Evolutionary conservation across 2,888 invertebrate genomes (phyloP).

Genomic region (Hoplodrina blanda): DNA sequence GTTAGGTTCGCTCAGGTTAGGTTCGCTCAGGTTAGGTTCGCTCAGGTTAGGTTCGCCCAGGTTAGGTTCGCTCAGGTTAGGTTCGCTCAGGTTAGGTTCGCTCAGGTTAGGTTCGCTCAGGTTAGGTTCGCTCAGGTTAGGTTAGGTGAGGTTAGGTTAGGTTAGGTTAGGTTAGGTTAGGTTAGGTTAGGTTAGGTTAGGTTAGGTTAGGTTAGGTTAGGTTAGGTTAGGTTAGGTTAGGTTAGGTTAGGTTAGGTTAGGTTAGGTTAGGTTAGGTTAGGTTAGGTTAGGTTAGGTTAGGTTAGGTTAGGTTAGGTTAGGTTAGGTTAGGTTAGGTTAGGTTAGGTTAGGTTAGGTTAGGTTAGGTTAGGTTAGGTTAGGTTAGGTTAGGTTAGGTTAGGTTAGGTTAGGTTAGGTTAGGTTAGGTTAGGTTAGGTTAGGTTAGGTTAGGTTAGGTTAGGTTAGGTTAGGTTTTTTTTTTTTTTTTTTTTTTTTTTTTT

Average conservation of each 20-base stretch:
- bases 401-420: slow-evolving; percentile 6
- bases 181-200: background rate
- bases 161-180: background rate
- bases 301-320: slow-evolving; percentile 13
- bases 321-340: background rate
- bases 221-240: slow-evolving; percentile 9
- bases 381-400: slow-evolving; percentile 8
- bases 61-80: too few relatives aligned
- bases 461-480: too few relatives aligned
- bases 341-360: background rate
- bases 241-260: slow-evolving; percentile 11
- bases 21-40: too few relatives aligned
- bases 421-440: too few relatives aligned
- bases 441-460: background rate
- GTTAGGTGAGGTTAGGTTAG: background rate
- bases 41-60: too few relatives aligned
- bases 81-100: too few relatives aligned
- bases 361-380: background rate
- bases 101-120: too few relatives aligned
- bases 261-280: background rate
- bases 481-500: too few relatives aligned
- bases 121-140: too few relatives aligned
- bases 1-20: too few relatives aligned
- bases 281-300: too few relatives aligned
- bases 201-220: slow-evolving; percentile 5